Evolutionary conservation across 2,113 vertebrate species (phyloP), one percentile per base, ranked within the genome.

Genomic region (Xiphophorus hellerii): DNA sequence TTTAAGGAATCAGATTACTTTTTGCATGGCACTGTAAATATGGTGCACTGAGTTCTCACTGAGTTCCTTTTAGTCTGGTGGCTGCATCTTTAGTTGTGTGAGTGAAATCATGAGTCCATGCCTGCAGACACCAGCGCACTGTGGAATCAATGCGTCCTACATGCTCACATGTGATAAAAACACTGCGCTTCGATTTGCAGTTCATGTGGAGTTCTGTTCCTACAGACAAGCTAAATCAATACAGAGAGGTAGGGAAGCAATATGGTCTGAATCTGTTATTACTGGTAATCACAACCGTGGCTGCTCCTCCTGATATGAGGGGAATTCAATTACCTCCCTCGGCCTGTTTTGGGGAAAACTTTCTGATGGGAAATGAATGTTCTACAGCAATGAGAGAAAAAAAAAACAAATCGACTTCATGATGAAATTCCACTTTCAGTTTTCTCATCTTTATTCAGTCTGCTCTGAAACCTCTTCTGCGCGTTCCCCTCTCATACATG

Each of bases 391-490:
- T 88, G 84, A 86, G 78, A 82, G 74, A 84, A 20, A 48, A 48
- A 51, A 58, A 58, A 58, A 85, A 90, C 88, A 92, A 89, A 93
- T 88, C 72, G 76, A 92, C 87, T 84, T 89, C 82, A 83, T 88
- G 88, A 88, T 89, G 90, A 90, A 90, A 92, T 90, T 85, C 82
- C 82, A 86, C 82, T 87, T 91, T 86, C 78, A 81, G 88, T 88
- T 89, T 85, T 85, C 65, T 89, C 48, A 3, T 76, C 73, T 88
- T 85, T 78, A 79, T 82, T 74, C 82, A 74, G 71, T 86, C 76
- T 80, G 42, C 69, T 71, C 64, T n/a, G 22, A 4, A 74, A 71
- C 33, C 65, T 31, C 66, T 69, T 78, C 74, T 44, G 30, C 70
- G 28, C 74, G 11, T 73, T 64, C 64, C 42, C 58, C 27, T 66